Base-by-base conservation (phyloP, 2,797 vertebrate genomes). In the Phataginus tetradactyla region DNA sequence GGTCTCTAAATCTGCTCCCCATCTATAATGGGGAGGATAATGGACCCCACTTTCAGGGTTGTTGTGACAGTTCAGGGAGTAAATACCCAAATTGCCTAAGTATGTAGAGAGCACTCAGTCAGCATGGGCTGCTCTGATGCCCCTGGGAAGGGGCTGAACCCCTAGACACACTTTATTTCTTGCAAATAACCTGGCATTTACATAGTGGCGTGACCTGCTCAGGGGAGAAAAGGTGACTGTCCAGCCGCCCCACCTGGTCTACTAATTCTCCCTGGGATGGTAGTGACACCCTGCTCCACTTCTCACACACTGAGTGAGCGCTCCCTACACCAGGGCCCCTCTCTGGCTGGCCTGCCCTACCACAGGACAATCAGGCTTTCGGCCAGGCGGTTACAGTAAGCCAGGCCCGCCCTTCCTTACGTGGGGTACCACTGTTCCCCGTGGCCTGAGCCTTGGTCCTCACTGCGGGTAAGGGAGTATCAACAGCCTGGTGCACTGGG, bases 361-460 rank as follows among this genome's bases (percentile, higher is more conserved):
- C 95, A 45, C 94, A 87, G 94, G 72, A 37, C 91, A 37, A 59
- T 57, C 92, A 42, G 95, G 86, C 94, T 63, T 68, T 10, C 4
- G 68, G 97, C 97, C 29, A 98, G 97, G 97, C 89, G 96, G 88
- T 98, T 98, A 98, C 98, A 96, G 98, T 98, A 98, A 98, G 96
- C 92, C 96, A 92, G 97, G 94, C 97, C 97, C 97, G 91, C 97
- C 98, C 97, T 97, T 97, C 97, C 97, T 97, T 97, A 96, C 96
- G 5, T 91, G 86, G 91, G 98, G 97, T n/a, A n/a, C 72, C 4
- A 23, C 34, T 7, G 63, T 7, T 75, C 63, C 57, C n/a, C 32
- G 1, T 7, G 10, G 57, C 90, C 79, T 17, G 34, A 51, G 71
- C 61, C 86, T 78, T 7, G 32, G 75, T 39, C 55, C 61, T 68